Evolutionary conservation across 2,797 vertebrate species (phyloP).

Genomic region (Menidia menidia): DNA sequence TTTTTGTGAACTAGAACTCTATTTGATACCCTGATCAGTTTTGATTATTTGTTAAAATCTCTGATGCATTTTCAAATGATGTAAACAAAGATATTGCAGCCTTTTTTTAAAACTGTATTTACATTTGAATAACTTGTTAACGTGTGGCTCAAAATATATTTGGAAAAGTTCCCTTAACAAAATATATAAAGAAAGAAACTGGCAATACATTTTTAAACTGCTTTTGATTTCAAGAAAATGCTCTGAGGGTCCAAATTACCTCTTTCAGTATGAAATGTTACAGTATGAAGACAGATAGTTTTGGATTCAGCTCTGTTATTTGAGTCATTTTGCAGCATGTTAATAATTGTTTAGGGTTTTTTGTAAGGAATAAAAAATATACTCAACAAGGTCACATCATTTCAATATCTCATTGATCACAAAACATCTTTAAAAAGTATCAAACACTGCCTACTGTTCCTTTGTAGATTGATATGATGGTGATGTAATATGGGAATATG

Average conservation of each 20-base stretch:
- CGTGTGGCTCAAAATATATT: conserved; percentile 2
- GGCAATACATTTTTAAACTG: too few relatives aligned
- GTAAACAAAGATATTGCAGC: too few relatives aligned
- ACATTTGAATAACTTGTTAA: conserved; percentile 1
- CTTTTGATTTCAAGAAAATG: too few relatives aligned
- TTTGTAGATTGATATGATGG: not conserved
- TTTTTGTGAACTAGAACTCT: too few relatives aligned
- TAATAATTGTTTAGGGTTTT: not conserved
- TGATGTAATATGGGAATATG: not conserved
- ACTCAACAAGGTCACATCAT: not conserved
- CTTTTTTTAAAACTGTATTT: too few relatives aligned
- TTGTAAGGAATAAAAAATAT: not conserved
- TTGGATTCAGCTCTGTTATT: not conserved
- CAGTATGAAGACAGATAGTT: not conserved
- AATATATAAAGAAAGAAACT: not conserved
- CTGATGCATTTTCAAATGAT: too few relatives aligned
- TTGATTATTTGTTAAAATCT: too few relatives aligned
- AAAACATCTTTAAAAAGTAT: not conserved
- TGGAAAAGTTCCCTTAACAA: not conserved
- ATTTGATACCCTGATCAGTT: too few relatives aligned
- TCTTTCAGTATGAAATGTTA: not conserved
- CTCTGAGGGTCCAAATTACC: too few relatives aligned
- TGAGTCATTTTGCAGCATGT: not conserved
- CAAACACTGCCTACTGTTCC: not conserved
- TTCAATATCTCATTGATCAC: not conserved